phyloP scores from a whole-genome alignment of 2,888 invertebrate genomes.

The Druceiella hillmani region DNA sequence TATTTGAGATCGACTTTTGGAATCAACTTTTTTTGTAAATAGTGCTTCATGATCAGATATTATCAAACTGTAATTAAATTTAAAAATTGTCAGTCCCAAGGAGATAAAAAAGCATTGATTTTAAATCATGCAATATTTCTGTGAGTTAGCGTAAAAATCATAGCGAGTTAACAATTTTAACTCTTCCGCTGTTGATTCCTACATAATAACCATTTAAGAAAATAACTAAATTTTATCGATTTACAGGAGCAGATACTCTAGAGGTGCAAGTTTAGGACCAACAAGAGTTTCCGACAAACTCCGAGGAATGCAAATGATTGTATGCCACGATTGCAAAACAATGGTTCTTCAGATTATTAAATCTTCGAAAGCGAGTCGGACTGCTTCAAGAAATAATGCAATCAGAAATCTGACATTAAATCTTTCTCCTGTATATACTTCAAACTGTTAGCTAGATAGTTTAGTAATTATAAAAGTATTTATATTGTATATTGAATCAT shows the following conservation, averaged over 20 bases:
- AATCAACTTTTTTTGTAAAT: too few relatives aligned
- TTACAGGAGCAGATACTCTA: slow-evolving; percentile 56
- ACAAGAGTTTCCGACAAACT: slow-evolving; percentile 56
- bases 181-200: too few relatives aligned
- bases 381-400: slow-evolving; percentile 77
- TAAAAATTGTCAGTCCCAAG: too few relatives aligned
- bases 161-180: too few relatives aligned
- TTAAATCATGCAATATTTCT: too few relatives aligned
- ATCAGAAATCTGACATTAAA: slow-evolving; percentile 77
- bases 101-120: too few relatives aligned
- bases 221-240: slow-evolving; percentile 2
- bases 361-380: slow-evolving; percentile 76
- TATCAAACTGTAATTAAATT: too few relatives aligned
- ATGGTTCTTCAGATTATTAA: slow-evolving; percentile 93
- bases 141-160: too few relatives aligned
- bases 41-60: too few relatives aligned
- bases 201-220: too few relatives aligned
- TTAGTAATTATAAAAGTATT: slow-evolving; percentile 38
- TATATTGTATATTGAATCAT: slow-evolving; percentile 26
- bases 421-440: slow-evolving; percentile 74
- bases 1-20: too few relatives aligned
- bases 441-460: slow-evolving; percentile 38
- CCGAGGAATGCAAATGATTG: slow-evolving; percentile 77
- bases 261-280: slow-evolving; percentile 53
- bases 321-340: slow-evolving; percentile 91